Percentiles rank a stretch among this genome's conserved stretches.
phyloP scores from a whole-genome alignment of 2,888 invertebrate species.

The Augiades crinisus region DNA sequence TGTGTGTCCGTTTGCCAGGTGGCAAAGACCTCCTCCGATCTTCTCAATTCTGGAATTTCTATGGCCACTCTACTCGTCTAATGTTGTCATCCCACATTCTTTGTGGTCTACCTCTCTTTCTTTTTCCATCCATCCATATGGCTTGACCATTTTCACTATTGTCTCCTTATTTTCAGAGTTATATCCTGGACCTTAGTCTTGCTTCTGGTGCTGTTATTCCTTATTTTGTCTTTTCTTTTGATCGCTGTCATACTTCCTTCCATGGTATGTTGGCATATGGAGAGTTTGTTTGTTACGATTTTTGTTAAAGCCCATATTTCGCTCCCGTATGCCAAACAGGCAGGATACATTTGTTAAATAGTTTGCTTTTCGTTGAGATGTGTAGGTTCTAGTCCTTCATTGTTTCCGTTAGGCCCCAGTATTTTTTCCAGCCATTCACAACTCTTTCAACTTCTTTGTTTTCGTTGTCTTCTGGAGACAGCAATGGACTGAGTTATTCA shows the following conservation, averaged over 20 bases:
- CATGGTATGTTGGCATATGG: constrained; percentile 21
- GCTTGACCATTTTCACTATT: constrained; percentile 26
- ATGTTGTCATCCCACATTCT: constrained; percentile 6
- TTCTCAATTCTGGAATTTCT: too few relatives aligned
- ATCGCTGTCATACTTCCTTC: constrained; percentile 25
- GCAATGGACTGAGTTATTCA: too few relatives aligned
- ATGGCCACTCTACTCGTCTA: background rate
- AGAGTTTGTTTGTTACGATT: constrained; percentile 13
- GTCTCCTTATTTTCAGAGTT: constrained; percentile 5
- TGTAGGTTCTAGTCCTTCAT: background rate
- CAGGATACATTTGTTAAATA: constrained; percentile 26
- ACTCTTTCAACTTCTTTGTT: background rate
- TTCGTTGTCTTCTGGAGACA: background rate
- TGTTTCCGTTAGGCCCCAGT: background rate
- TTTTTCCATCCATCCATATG: constrained; percentile 19
- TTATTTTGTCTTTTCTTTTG: constrained; percentile 17
- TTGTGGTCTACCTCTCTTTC: constrained; percentile 4
- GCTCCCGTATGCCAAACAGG: constrained; percentile 26
- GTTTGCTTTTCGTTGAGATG: background rate
- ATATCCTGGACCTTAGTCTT: constrained; percentile 12
- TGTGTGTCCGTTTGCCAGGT: too few relatives aligned
- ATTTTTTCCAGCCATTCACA: background rate
- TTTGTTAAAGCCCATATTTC: constrained; percentile 23
- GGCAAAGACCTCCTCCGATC: too few relatives aligned
- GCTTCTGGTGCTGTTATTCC: constrained; percentile 1